Base-by-base conservation (phyloP, 2,113 vertebrate species). In the Microtus oregoni region DNA sequence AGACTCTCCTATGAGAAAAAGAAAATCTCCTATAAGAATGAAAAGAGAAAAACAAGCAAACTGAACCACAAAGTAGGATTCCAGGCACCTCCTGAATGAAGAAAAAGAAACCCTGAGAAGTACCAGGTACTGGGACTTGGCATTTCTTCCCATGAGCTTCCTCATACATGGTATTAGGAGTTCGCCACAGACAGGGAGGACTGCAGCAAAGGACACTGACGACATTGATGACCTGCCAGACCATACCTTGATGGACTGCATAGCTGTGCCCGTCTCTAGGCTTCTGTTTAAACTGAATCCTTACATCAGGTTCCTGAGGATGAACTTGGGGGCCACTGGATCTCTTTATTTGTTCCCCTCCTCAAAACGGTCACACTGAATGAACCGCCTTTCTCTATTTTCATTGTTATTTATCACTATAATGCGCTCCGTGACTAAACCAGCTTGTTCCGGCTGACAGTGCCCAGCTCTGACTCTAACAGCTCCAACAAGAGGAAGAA, bases 131-230 rank as follows among this genome's bases (percentile, higher is more conserved):
- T 47, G 2, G 8, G 32, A 73, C 20, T 55, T 20, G 47, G 5
- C 38, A 15, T 89, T 76, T 75, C n/a, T 75, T 44, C 50, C 77
- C 72, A 2, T 38, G 32, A 41, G 5, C 15, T n/a, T 47, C 50
- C 10, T 15, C 5, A 5, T 7, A 12, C 1, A 26, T 24, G 35
- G 20, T 1, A 0, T 47, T 11, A 35, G 61, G 50, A n/a, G 5
- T 22, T 52, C 13, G 50, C 50, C 55, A 58, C 17, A 19, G 55
- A 17, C 55, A 58, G 55, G 55, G 17, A 58, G 55, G 55, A 17
- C 55, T 58, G 55, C 55, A 19, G 55, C 55, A 58, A 58, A 58
- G 55, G 55, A 58, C 55, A 58, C 14, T 55, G 55, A 17, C 0
- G 15, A 55, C 55, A 55, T 1, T 19, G 55, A 19, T 58, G 17